phyloP scores from a whole-genome alignment of 2,113 vertebrate species.

The Gasterosteus nipponicus region DNA sequence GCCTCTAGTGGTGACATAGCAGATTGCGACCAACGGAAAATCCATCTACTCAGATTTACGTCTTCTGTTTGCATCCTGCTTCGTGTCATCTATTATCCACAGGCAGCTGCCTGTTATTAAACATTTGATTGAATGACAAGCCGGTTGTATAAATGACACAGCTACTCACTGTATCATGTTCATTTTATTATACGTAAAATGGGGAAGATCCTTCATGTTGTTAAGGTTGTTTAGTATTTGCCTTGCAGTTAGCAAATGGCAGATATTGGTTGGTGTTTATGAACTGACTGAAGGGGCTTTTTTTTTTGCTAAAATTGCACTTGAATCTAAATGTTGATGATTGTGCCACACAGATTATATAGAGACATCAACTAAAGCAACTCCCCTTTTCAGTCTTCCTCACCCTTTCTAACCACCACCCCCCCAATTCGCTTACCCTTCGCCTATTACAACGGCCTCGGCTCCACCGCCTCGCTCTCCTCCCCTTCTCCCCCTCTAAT shows the following conservation, averaged over 20 bases:
- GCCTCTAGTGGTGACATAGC: neutral
- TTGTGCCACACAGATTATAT: neutral
- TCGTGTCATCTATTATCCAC: neutral
- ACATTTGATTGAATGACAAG: constrained; percentile 27
- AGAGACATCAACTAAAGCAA: neutral
- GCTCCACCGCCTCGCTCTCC: constrained; percentile 7
- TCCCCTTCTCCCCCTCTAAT: constrained; percentile 35
- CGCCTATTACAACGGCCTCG: constrained; percentile 22
- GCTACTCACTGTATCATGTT: constrained; percentile 7
- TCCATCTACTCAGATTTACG: neutral
- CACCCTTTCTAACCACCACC: neutral
- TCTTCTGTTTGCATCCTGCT: neutral
- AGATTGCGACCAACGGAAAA: neutral
- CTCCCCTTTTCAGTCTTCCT: neutral
- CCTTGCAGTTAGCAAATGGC: constrained; percentile 6
- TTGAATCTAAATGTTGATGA: neutral
- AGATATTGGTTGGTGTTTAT: constrained; percentile 20
- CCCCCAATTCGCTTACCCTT: constrained; percentile 7
- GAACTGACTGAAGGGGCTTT: neutral
- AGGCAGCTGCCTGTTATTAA: constrained; percentile 36
- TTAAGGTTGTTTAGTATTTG: constrained; percentile 33
- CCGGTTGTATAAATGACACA: constrained; percentile 31
- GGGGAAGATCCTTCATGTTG: neutral
- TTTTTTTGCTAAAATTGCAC: constrained; percentile 1
- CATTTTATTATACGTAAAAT: constrained; percentile 24